phyloP scores from a whole-genome alignment of 2,113 vertebrate genomes.

The Cyphomyrus discorhynchus region DNA sequence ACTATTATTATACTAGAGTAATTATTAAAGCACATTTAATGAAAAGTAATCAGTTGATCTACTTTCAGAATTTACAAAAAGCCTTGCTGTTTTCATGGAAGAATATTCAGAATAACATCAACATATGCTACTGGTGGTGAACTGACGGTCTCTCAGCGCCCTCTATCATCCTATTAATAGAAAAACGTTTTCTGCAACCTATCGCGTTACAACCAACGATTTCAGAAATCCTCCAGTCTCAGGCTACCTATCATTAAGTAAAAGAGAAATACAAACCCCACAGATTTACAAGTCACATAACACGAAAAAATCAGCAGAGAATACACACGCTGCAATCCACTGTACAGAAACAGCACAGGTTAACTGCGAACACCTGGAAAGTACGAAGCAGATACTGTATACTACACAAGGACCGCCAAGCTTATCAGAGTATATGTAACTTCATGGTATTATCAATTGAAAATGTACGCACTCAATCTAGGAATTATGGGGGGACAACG shows the following conservation, averaged over 20 bases:
- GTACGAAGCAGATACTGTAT: background rate
- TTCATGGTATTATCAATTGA: background rate
- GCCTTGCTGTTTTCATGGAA: background rate
- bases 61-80: background rate
- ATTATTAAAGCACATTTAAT: background rate
- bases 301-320: background rate
- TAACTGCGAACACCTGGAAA: background rate
- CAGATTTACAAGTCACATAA: background rate
- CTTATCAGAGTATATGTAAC: background rate
- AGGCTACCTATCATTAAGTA: background rate
- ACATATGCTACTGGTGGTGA: background rate
- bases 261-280: background rate
- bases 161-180: background rate
- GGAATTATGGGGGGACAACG: background rate
- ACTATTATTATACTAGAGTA: background rate
- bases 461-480: background rate
- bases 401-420: background rate
- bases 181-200: background rate
- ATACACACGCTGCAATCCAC: background rate
- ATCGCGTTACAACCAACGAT: background rate
- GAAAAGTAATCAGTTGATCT: background rate
- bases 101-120: background rate
- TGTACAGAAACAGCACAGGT: background rate
- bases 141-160: background rate
- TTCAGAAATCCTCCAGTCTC: background rate